phyloP scores from a whole-genome alignment of 2,797 vertebrate species.

The Arvicola amphibius region DNA sequence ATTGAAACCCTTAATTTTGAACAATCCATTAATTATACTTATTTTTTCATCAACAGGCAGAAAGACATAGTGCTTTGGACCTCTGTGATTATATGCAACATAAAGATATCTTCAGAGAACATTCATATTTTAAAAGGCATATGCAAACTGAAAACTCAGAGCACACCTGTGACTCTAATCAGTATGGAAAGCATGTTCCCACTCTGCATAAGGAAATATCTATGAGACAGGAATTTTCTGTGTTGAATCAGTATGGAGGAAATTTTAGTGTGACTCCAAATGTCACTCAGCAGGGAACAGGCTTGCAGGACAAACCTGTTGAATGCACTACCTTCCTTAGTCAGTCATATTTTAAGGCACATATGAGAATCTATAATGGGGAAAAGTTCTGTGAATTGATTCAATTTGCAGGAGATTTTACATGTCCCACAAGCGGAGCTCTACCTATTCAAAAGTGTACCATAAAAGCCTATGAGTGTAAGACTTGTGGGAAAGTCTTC shows the following conservation, averaged over 20 bases:
- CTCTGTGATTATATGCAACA: background rate
- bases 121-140: background rate
- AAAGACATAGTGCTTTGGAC: background rate
- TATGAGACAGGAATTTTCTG: background rate
- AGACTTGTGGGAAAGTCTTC: constrained; percentile 18
- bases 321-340: background rate
- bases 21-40: background rate
- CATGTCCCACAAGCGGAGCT: background rate
- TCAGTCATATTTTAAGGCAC: background rate
- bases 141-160: background rate
- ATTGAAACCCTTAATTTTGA: background rate
- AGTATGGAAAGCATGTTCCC: background rate
- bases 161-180: background rate
- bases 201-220: background rate
- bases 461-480: background rate
- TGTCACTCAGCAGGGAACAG: background rate
- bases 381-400: background rate
- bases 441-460: background rate
- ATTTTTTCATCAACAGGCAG: background rate
- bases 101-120: background rate
- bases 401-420: background rate
- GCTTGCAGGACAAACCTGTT: background rate
- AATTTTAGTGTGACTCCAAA: background rate
- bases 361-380: background rate
- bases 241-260: background rate